These are phyloP conservation scores for Macropodus opercularis DNA, from an alignment of 2,797 vertebrate species.

Conservation along the genomic window DNA sequence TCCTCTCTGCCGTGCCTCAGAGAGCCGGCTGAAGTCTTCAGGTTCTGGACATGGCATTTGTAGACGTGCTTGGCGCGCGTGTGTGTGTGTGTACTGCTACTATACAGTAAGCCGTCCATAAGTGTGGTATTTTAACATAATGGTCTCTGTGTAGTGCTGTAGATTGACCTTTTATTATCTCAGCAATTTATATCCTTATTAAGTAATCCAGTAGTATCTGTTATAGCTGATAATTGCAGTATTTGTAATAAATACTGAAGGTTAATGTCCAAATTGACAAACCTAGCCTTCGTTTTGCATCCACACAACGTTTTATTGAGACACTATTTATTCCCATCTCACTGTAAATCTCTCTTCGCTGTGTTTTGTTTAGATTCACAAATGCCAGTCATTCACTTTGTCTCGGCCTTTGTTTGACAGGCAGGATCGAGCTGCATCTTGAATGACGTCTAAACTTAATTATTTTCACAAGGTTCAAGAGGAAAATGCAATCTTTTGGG, in stretches of 20 bases:
- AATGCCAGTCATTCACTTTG: constrained; percentile 66
- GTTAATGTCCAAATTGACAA: background rate
- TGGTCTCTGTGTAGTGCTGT: constrained; percentile 12
- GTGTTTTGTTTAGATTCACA: constrained; percentile 22
- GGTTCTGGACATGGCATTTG: constrained; percentile 34
- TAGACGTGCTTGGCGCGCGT: constrained; percentile 18
- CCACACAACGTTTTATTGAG: background rate
- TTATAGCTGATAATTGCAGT: background rate
- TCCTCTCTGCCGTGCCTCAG: constrained; percentile 41
- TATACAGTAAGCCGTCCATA: constrained; percentile 6
- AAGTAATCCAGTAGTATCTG: background rate
- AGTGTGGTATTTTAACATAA: constrained; percentile 16
- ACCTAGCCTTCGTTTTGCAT: background rate
- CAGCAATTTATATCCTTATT: background rate
- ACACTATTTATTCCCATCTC: constrained; percentile 28
- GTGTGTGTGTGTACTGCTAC: background rate
- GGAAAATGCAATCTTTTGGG: constrained; percentile 33
- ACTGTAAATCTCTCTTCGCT: constrained; percentile 2
- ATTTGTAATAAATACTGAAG: background rate
- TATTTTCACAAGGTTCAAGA: constrained; percentile 48
- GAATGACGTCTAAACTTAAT: constrained; percentile 60
- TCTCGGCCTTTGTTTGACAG: constrained; percentile 53
- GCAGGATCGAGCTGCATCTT: constrained; percentile 34
- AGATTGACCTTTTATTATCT: background rate
- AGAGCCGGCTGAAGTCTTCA: constrained; percentile 41